These are phyloP conservation scores for Drosophila seclusa DNA, from an alignment of 2,888 invertebrate species.

Conservation along the genomic window DNA sequence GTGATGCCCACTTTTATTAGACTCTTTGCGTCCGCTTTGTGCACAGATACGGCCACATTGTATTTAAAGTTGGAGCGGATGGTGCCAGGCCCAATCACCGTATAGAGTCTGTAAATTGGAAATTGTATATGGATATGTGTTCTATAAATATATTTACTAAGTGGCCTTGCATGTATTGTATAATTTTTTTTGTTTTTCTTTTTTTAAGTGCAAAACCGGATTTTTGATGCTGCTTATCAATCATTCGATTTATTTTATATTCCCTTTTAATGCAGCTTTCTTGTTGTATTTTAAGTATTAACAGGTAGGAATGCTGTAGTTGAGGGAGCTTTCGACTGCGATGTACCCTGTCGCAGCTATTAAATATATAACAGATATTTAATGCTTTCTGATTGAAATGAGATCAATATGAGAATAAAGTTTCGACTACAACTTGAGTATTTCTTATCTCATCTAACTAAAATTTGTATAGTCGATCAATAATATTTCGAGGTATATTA, in stretches of 20 bases:
- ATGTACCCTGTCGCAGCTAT: neutral
- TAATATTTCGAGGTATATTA: neutral
- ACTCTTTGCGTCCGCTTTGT: conserved; percentile 77
- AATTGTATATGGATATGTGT: neutral
- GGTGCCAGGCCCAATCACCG: conserved; percentile 91
- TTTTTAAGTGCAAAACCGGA: conserved; percentile 5
- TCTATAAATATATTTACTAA: conserved; percentile 1
- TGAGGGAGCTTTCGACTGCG: neutral
- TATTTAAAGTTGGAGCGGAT: conserved; percentile 94
- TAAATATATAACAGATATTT: neutral
- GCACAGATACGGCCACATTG: conserved; percentile 90
- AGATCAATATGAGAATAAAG: no score
- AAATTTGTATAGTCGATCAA: neutral
- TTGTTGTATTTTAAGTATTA: conserved; percentile 1
- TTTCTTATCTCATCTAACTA: neutral
- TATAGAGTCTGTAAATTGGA: conserved; percentile 86
- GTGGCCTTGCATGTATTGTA: neutral
- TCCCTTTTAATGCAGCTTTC: conserved; percentile 19
- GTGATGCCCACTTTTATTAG: conserved; percentile 90
- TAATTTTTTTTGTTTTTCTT: neutral
- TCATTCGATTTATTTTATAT: conserved; percentile 1
- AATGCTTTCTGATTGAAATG: no score
- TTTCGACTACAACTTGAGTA: neutral
- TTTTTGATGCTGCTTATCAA: conserved; percentile 11
- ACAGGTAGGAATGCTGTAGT: neutral